Evolutionary conservation across 2,797 vertebrate species (phyloP).

Genomic region (Cryptoprocta ferox): DNA sequence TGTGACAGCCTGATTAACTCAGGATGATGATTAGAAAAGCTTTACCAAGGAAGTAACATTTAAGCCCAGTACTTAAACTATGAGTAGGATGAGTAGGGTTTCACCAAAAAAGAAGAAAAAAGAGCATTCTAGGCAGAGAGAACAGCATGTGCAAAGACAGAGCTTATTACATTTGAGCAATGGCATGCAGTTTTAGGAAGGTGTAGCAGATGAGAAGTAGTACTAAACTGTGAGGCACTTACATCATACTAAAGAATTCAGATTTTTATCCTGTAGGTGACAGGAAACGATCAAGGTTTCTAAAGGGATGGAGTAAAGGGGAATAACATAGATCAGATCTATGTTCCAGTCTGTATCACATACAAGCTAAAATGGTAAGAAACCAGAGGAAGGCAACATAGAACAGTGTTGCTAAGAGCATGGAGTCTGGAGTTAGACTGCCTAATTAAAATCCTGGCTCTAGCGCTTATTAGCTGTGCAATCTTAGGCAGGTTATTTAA

Average conservation of each 20-base stretch:
- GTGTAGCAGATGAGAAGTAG: neutral
- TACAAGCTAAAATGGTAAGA: neutral
- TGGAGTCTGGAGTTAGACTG: neutral
- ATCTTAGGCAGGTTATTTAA: constrained; percentile 1
- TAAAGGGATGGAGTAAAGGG: neutral
- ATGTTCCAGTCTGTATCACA: neutral
- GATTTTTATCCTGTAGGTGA: constrained; percentile 2
- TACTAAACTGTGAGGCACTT: neutral
- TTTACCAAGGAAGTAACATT: constrained; percentile 18
- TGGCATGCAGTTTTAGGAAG: neutral
- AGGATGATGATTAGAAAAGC: neutral
- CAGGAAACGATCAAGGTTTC: neutral
- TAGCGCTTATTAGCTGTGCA: neutral
- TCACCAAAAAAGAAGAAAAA: neutral
- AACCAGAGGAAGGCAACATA: neutral
- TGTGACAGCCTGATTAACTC: neutral
- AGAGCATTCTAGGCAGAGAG: neutral
- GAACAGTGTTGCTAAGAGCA: neutral
- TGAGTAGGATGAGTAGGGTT: neutral
- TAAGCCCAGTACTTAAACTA: constrained; percentile 23
- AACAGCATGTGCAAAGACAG: constrained; percentile 5
- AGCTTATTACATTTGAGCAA: neutral
- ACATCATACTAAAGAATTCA: constrained; percentile 25
- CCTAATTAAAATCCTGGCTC: neutral
- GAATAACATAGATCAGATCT: neutral